Conservation (phyloP, 2,888 invertebrate species). For the Hypomecis atomaria region DNA sequence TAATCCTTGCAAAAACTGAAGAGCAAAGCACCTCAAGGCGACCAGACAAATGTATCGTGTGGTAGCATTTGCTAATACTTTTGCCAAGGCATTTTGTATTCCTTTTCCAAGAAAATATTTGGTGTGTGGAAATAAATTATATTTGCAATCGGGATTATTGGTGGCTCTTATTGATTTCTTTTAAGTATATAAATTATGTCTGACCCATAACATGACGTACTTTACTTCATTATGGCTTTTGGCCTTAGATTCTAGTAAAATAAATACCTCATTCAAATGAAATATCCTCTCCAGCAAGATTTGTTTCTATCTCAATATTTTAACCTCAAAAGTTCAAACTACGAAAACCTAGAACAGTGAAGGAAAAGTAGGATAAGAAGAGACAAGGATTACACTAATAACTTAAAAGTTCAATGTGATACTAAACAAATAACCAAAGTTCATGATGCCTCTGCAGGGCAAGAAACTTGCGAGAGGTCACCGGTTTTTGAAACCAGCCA, state of each 20-base stretch:
- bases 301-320: too few relatives aligned
- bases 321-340: too few relatives aligned
- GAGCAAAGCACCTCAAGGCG: constrained; percentile 3
- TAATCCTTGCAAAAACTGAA: constrained; percentile 7
- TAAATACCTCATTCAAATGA: too few relatives aligned
- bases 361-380: neutral
- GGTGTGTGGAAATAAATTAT: neutral
- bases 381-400: neutral
- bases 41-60: neutral
- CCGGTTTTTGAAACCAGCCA: constrained; percentile 8
- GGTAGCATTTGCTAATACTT: constrained; percentile 3
- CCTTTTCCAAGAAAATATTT: too few relatives aligned
- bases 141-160: too few relatives aligned
- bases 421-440: neutral
- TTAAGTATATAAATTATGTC: too few relatives aligned
- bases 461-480: neutral
- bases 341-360: too few relatives aligned
- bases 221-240: too few relatives aligned
- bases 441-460: constrained; percentile 4
- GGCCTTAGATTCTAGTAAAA: too few relatives aligned
- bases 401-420: constrained; percentile 6
- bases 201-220: too few relatives aligned
- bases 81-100: constrained; percentile 4
- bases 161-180: too few relatives aligned
- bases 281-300: too few relatives aligned